These are phyloP conservation scores for Chaenodraco wilsoni DNA, from an alignment of 2,797 vertebrate genomes.

Conservation along the genomic window DNA sequence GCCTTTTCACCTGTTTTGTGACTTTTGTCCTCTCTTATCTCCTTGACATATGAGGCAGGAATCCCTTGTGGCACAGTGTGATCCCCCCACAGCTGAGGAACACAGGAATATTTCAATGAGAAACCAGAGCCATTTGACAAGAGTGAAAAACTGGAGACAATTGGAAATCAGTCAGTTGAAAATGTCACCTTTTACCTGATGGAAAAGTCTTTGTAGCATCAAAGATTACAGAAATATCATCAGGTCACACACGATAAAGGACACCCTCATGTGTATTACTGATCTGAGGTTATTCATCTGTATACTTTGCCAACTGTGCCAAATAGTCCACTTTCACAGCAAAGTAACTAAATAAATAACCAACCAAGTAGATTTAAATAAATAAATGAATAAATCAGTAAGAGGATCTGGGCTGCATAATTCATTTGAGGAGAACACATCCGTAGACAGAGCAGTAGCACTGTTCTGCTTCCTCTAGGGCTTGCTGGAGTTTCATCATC, in stretches of 20 bases:
- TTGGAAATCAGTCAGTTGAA: slow-evolving; percentile 30
- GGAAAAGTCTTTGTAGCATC: slow-evolving; percentile 28
- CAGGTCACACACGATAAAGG: slow-evolving; percentile 18
- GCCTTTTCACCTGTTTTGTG: slow-evolving; percentile 47
- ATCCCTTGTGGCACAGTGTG: slow-evolving; percentile 49
- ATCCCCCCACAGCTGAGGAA: slow-evolving; percentile 29
- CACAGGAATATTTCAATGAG: slow-evolving; percentile 22
- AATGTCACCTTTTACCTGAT: slow-evolving; percentile 44
- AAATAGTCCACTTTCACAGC: slow-evolving; percentile 24
- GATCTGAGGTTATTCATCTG: slow-evolving; percentile 12
- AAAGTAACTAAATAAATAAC: slow-evolving; percentile 46
- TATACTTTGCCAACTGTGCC: slow-evolving; percentile 20
- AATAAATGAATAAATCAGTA: slow-evolving; percentile 55
- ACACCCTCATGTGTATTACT: slow-evolving; percentile 16
- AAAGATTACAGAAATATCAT: slow-evolving; percentile 26
- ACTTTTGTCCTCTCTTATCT: slow-evolving; percentile 65
- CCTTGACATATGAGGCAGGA: slow-evolving; percentile 60
- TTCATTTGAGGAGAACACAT: slow-evolving; percentile 68
- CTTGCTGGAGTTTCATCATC: slow-evolving; percentile 64
- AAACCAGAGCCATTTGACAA: slow-evolving; percentile 43
- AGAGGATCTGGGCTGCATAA: slow-evolving; percentile 62
- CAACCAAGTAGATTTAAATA: slow-evolving; percentile 50
- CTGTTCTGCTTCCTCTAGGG: slow-evolving; percentile 53
- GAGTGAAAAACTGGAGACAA: slow-evolving; percentile 36
- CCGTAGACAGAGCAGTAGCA: slow-evolving; percentile 52